Evolutionary conservation across 2,797 vertebrate species (phyloP).

Genomic region (Ctenopoma kingsleyae): DNA sequence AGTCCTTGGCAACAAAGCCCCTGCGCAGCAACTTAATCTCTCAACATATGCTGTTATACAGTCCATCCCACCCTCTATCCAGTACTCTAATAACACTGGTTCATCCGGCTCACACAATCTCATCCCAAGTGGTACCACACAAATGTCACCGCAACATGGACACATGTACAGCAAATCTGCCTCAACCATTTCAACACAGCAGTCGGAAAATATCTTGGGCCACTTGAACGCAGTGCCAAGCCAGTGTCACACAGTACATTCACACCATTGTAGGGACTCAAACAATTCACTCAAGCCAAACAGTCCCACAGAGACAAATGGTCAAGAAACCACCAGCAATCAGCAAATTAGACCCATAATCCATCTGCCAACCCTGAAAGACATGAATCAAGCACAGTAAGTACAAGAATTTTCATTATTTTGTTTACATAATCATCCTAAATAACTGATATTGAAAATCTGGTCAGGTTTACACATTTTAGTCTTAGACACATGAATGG

Average conservation of each 20-base stretch:
- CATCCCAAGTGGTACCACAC: not conserved
- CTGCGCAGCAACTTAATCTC: conserved; percentile 14
- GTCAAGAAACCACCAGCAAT: conserved; percentile 8
- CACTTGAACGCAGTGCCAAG: conserved; percentile 11
- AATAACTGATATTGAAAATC: not conserved
- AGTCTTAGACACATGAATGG: not conserved
- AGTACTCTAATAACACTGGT: not conserved
- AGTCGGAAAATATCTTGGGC: conserved; percentile 6
- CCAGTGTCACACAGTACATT: conserved; percentile 10
- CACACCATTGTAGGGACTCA: conserved; percentile 15
- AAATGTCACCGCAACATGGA: conserved; percentile 11
- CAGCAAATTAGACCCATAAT: conserved; percentile 28
- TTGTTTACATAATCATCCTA: not conserved
- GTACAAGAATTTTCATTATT: conserved; percentile 26
- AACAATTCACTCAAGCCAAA: conserved; percentile 14
- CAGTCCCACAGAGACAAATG: conserved; percentile 1
- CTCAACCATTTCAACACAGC: conserved; percentile 10
- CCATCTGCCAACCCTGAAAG: conserved; percentile 22
- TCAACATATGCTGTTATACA: conserved; percentile 1
- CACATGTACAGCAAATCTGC: not conserved
- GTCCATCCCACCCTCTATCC: conserved; percentile 19
- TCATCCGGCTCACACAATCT: conserved; percentile 1
- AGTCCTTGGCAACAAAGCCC: conserved; percentile 3
- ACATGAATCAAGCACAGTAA: conserved; percentile 63
- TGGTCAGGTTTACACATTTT: not conserved